Evolutionary conservation across 2,797 vertebrate genomes (phyloP).

Genomic region (Rhinichthys osculus): DNA sequence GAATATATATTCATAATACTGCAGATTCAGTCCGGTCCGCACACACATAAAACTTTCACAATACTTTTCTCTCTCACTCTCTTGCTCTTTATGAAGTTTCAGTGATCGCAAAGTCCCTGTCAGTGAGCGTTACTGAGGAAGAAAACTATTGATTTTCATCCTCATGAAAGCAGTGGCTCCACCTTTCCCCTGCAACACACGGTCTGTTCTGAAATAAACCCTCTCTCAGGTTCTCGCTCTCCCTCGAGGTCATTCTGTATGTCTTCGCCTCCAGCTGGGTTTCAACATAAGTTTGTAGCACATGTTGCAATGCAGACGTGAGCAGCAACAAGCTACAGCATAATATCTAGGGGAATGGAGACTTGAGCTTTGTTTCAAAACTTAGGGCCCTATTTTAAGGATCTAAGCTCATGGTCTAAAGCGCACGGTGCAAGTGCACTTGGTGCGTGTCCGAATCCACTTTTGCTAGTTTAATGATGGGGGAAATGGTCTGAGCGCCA

Average conservation of each 20-base stretch:
- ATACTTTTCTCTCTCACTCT: neutral
- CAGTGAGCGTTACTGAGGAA: slow-evolving; percentile 2
- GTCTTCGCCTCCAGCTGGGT: slow-evolving; percentile 7
- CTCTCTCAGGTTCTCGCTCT: slow-evolving; percentile 3
- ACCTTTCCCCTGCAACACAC: too few species aligned
- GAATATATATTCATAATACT: neutral
- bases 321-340: neutral
- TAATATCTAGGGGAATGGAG: neutral
- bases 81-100: slow-evolving; percentile 6
- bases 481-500: too few species aligned
- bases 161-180: neutral
- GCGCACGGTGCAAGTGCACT: too few species aligned
- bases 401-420: too few species aligned
- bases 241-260: slow-evolving; percentile 11
- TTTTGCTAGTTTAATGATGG: too few species aligned
- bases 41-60: slow-evolving; percentile 26
- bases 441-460: too few species aligned
- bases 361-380: neutral
- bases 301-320: slow-evolving; percentile 11
- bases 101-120: neutral
- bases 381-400: neutral
- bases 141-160: slow-evolving; percentile 28
- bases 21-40: neutral
- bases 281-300: neutral
- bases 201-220: slow-evolving; percentile 24